Conservation (phyloP, 2,113 vertebrate species). For the Upupa epops region DNA sequence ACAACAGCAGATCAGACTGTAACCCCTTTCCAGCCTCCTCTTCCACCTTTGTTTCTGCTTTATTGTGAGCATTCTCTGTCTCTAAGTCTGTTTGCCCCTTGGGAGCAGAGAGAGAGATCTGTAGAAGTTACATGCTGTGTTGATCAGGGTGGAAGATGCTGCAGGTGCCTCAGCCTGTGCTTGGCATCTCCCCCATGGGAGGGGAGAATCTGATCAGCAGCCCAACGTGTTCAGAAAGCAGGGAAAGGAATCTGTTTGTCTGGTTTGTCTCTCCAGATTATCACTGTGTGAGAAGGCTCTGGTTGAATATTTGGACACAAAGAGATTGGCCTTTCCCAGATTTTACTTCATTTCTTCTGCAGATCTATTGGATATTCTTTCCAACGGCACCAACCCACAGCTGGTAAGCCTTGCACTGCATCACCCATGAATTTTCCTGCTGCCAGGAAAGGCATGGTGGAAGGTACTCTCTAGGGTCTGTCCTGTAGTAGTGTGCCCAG, state of each 20-base stretch:
- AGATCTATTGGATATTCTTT: slow-evolving; percentile 93
- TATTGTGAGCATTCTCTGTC: neutral
- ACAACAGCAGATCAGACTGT: neutral
- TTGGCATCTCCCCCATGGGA: neutral
- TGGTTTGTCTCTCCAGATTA: slow-evolving; percentile 77
- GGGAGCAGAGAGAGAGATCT: neutral
- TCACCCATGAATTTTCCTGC: neutral
- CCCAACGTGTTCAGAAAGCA: neutral
- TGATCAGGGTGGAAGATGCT: neutral
- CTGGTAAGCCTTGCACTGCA: slow-evolving; percentile 64
- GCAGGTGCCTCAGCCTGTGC: neutral
- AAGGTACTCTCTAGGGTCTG: neutral
- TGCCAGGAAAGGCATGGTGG: neutral
- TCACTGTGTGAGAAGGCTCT: slow-evolving; percentile 93
- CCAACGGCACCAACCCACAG: slow-evolving; percentile 89
- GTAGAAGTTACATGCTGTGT: neutral
- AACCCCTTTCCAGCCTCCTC: neutral
- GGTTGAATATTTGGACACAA: slow-evolving; percentile 92
- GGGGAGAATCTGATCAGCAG: neutral
- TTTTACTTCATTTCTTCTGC: slow-evolving; percentile 99
- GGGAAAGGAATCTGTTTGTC: neutral
- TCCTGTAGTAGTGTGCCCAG: neutral
- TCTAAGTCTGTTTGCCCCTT: neutral
- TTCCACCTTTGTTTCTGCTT: neutral
- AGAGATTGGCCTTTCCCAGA: slow-evolving; percentile 91